Base-by-base conservation (phyloP, 2,113 vertebrate genomes). In the Puma concolor region DNA sequence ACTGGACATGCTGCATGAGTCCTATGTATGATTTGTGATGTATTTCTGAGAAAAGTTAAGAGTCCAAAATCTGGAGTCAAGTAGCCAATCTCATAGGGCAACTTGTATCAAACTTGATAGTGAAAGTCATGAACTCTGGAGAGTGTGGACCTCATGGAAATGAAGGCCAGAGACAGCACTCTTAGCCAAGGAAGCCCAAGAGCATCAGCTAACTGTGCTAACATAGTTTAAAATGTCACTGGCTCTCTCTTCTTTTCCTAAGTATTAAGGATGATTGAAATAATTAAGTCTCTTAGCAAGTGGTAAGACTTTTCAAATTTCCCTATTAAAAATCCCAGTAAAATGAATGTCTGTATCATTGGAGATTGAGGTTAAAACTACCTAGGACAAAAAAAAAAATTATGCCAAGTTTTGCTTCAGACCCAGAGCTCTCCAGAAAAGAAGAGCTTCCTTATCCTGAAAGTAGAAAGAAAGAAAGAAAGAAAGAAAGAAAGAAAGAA, bases 61-160 rank as follows among this genome's bases (percentile, higher is more conserved):
- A 87, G 48, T 36, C 41, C 21, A n/a, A 84, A 87, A 80, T 88
- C 31, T 76, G 2, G 13, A 31, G 7, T 64, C 50, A 87, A 50
- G 19, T 33, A 48, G 0, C 2, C 1, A 60, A 12, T 4, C 11
- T 38, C 5, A 23, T 0, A 31, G 29, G 6, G 0, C 44, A 31
- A 90, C 41, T 10, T 63, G 17, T 2, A 13, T 25, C 63, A 89
- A 89, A 71, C 5, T 52, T 74, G 64, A 11, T 23, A 13, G n/a
- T 60, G 29, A 85, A 67, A 88, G 3, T 48, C 21, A 81, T 8
- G 11, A 88, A n/a, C 33, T 5, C 11, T 74, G 5, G 48, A 67
- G 4, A 44, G 11, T 44, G 2, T 31, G 13, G 21, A 1, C 0
- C 67, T 36, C 13, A 7, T 15, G 11, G 6, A 52, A 2, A 5